Base-by-base conservation (phyloP, 2,797 vertebrate genomes). In the Semotilus atromaculatus region DNA sequence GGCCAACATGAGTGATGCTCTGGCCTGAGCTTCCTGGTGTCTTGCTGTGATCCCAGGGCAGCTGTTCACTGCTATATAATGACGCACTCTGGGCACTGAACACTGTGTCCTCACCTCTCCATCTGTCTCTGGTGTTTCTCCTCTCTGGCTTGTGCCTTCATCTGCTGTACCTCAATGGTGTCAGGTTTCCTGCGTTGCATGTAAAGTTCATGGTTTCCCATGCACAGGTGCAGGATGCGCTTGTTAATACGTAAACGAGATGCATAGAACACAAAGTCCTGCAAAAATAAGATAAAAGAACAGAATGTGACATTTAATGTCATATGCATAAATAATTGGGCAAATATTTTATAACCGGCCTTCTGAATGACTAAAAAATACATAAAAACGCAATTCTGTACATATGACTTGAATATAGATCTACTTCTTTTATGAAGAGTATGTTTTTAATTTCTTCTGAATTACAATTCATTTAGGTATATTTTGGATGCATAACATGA, bases 131-230 rank as follows among this genome's bases (percentile, higher is more conserved):
- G 96, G 86, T 96, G 96, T 92, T 97, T 97, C 92, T 99, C 97
- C 86, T 98, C 97, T 16, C 95, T 94, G 85, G 98, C 97, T 92
- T 99, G 97, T 53, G 97, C 96, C 93, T 98, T 99, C 98, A 99
- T 99, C 94, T 99, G 98, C 91, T 99, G 98, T 31, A 99, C 97
- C 91, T 99, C 98, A 34, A 99, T 99, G 90, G 93, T 97, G 93
- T 99, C 97, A 0, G 97, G 90, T 91, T 98, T 98, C 87, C 98
- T 94, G 87, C 98, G 97, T 71, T 96, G 95, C 95, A 97, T 97
- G 88, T 98, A 99, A 89, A 98, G 94, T 10, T 98, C 97, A 0
- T 99, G 97, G 94, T 99, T 99, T 16, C 97, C 97, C 96, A 97
- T 98, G 92, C 97, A 98, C 6, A 99, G 94, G 90, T 96, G 96